Conservation (phyloP, 2,888 invertebrate genomes). For the Philereme vetulata region DNA sequence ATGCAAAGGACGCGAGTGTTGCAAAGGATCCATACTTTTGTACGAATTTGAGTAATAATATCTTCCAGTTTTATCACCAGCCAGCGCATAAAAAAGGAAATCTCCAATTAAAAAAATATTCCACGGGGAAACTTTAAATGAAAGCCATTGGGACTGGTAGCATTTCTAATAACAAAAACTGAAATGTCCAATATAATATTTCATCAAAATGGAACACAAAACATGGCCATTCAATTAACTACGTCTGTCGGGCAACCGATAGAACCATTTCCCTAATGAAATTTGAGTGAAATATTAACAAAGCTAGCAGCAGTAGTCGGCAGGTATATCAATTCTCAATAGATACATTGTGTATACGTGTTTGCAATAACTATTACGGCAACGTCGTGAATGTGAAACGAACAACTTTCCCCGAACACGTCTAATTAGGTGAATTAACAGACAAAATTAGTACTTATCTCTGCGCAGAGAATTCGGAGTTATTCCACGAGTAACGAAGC, state of each 20-base stretch:
- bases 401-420: constrained; percentile 45
- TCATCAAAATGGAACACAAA: constrained; percentile 58
- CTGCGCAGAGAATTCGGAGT: constrained; percentile 51
- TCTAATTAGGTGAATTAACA: constrained; percentile 52
- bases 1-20: too few relatives aligned
- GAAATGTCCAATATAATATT: constrained; percentile 30
- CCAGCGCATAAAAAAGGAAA: not conserved
- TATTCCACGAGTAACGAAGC: constrained; percentile 67
- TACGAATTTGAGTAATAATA: not conserved
- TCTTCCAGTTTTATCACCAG: not conserved
- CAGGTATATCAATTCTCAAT: constrained; percentile 21
- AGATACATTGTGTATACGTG: constrained; percentile 29
- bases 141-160: not conserved
- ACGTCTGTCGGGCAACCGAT: constrained; percentile 50
- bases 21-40: constrained; percentile 8
- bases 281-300: constrained; percentile 43
- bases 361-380: constrained; percentile 26
- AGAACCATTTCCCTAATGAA: constrained; percentile 63
- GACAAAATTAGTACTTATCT: constrained; percentile 51
- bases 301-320: not conserved
- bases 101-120: not conserved
- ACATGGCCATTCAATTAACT: constrained; percentile 68
- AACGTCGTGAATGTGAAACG: constrained; percentile 26
- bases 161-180: constrained; percentile 25
- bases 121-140: not conserved